Evolutionary conservation across 2,113 vertebrate species (phyloP), one percentile per base, ranked within the genome.

Genomic region (Polypterus senegalus): DNA sequence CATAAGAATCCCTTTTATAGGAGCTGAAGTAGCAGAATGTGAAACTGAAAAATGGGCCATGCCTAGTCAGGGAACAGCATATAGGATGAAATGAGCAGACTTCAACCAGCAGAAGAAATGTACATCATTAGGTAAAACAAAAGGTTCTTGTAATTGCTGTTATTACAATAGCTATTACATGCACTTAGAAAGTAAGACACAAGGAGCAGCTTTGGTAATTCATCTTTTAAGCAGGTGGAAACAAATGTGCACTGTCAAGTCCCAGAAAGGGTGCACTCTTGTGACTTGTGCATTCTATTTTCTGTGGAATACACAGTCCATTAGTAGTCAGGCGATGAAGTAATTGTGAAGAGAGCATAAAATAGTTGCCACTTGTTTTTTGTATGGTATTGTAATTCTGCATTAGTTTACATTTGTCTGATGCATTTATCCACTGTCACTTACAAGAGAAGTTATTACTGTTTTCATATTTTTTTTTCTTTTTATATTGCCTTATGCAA

Each of bases 11-110:
- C 77, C 75, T 88, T 83, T 81, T 88, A 81, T 73, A 70, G 75
- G 79, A 89, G 88, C 87, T 92, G 88, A 93, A 83, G 71, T 78
- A 82, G 91, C 90, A 90, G 72, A 92, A 88, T 78, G 62, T 72
- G 67, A 76, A 78, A 74, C 74, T 89, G 85, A 90, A 87, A 90
- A 91, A 89, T 89, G 79, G 79, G 66, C 68, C 11, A 45, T 72
- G 74, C 66, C 70, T 84, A 65, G 44, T 74, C 81, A 80, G 78
- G 79, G 72, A 76, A 78, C n/a, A 71, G 61, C 69, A 67, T 81
- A 76, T 80, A 80, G 75, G 68, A 73, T 79, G 74, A 83, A 79
- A 73, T 68, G 63, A 75, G 67, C 65, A 74, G 69, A 67, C 66
- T 80, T 64, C 51, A 54, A 69, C 67, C 73, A 78, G 73, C 63